phyloP scores from a whole-genome alignment of 2,888 invertebrate species.

The Amiota minor region DNA sequence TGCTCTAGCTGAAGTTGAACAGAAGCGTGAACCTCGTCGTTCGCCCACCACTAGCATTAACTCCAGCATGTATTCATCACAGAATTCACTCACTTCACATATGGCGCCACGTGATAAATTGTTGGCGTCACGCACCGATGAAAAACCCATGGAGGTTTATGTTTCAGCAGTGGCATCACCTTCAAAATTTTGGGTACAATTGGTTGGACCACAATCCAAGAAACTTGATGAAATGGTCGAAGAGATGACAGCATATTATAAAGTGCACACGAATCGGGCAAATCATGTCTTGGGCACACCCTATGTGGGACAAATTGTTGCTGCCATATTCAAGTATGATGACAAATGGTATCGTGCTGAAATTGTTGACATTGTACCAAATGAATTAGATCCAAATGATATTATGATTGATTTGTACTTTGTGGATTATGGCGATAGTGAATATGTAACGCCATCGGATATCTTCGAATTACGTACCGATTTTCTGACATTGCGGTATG shows the following conservation, averaged over 20 bases:
- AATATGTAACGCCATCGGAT: conserved; percentile 79
- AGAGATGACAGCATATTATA: conserved; percentile 88
- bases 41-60: conserved; percentile 70
- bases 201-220: conserved; percentile 82
- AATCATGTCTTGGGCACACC: conserved; percentile 77
- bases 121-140: conserved; percentile 68
- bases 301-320: conserved; percentile 85
- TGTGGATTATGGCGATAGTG: conserved; percentile 91
- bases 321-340: conserved; percentile 87
- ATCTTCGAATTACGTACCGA: conserved; percentile 85
- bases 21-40: conserved; percentile 75
- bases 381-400: conserved; percentile 78
- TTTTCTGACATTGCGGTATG: conserved; percentile 72
- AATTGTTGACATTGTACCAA: conserved; percentile 79
- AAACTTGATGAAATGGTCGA: conserved; percentile 86
- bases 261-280: conserved; percentile 78
- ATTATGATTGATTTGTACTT: conserved; percentile 83
- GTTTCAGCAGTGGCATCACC: conserved; percentile 90
- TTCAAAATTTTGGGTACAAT: conserved; percentile 89
- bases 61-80: conserved; percentile 72
- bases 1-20: conserved; percentile 72
- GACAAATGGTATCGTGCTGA: conserved; percentile 82
- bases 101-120: conserved; percentile 70
- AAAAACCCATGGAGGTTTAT: conserved; percentile 85
- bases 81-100: conserved; percentile 69